phyloP scores from a whole-genome alignment of 2,797 vertebrate species.

The Pristis pectinata region DNA sequence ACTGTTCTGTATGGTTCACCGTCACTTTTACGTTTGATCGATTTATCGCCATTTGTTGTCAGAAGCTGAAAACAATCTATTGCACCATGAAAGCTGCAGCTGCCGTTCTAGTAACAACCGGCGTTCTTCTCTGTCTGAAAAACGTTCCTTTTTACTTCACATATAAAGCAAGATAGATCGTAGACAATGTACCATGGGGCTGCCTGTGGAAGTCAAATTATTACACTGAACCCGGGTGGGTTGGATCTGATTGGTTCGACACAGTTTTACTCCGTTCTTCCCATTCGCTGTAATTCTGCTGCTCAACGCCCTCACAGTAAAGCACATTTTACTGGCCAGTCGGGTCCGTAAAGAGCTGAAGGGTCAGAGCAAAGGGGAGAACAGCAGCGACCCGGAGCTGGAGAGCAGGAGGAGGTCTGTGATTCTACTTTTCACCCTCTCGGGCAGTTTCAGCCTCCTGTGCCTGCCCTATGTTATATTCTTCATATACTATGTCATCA shows the following conservation, averaged over 20 bases:
- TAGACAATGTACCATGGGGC: not conserved
- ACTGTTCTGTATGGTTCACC: not conserved
- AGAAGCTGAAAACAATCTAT: too few species aligned
- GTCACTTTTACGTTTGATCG: too few species aligned
- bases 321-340: not conserved
- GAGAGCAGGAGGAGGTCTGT: too few species aligned
- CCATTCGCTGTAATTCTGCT: not conserved
- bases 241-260: not conserved
- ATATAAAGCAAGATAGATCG: not conserved
- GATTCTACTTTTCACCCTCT: too few species aligned
- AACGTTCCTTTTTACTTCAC: not conserved
- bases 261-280: not conserved
- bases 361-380: not conserved
- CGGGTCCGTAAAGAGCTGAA: not conserved
- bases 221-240: not conserved
- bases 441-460: too few species aligned
- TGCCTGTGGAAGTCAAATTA: not conserved
- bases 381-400: not conserved
- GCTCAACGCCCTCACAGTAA: not conserved
- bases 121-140: not conserved
- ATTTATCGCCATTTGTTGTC: too few species aligned
- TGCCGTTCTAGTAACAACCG: not conserved
- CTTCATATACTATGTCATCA: too few species aligned
- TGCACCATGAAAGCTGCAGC: not conserved
- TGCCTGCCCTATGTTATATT: too few species aligned